phyloP scores from a whole-genome alignment of 2,797 vertebrate genomes.

The Dallia pectoralis region DNA sequence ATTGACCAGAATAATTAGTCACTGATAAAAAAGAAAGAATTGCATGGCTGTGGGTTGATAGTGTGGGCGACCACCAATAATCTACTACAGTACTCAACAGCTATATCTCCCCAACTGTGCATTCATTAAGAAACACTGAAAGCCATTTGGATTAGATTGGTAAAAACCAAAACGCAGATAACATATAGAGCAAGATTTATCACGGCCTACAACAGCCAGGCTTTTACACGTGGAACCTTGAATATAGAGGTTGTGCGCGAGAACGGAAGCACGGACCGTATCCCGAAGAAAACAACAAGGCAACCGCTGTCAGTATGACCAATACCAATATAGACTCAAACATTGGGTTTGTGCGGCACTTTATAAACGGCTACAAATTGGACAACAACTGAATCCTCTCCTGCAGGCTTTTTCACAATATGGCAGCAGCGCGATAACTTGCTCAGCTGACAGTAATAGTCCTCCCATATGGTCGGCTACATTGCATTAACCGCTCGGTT shows the following conservation, averaged over 20 bases:
- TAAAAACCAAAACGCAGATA: neutral
- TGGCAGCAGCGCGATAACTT: neutral
- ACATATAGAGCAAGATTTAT: neutral
- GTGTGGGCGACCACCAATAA: neutral
- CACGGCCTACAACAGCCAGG: neutral
- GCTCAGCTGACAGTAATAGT: neutral
- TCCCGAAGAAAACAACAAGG: neutral
- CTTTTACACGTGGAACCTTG: neutral
- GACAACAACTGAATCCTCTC: slow-evolving; percentile 17
- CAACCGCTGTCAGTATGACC: neutral
- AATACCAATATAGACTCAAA: neutral
- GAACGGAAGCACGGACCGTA: neutral
- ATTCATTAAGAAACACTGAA: neutral
- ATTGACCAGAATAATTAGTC: neutral
- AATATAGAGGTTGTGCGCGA: neutral
- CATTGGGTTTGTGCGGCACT: slow-evolving; percentile 1
- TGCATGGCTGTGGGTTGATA: neutral
- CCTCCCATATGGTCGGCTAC: slow-evolving; percentile 12
- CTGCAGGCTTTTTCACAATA: neutral
- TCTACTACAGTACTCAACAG: neutral
- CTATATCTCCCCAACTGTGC: neutral
- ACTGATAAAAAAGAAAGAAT: neutral
- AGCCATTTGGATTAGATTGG: neutral
- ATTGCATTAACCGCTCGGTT: slow-evolving; percentile 33
- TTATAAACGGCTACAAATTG: slow-evolving; percentile 9